Evolutionary conservation across 2,797 vertebrate genomes (phyloP).

Genomic region (Mus caroli): DNA sequence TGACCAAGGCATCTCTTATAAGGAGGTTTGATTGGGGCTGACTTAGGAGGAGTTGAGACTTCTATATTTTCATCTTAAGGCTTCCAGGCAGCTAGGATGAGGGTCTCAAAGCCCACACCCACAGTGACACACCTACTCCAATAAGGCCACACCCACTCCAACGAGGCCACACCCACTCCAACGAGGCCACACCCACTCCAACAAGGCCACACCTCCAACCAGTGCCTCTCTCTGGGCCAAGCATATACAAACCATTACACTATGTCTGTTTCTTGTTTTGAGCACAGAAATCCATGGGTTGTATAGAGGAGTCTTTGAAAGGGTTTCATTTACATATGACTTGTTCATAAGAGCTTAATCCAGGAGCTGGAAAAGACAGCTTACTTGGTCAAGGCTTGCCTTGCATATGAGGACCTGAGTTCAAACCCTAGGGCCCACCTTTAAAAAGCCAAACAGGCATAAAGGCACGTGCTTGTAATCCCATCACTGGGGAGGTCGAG

Average conservation of each 20-base stretch:
- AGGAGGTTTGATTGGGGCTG: background rate
- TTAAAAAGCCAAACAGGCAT: background rate
- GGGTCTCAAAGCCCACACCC: background rate
- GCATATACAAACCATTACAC: background rate
- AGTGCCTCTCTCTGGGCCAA: background rate
- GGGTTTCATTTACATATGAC: background rate
- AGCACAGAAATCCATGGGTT: rapidly evolving
- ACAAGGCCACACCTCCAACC: background rate
- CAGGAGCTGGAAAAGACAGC: background rate
- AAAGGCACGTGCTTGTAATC: background rate
- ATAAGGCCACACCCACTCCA: background rate
- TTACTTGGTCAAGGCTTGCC: background rate
- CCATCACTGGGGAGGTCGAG: background rate
- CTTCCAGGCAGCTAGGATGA: background rate
- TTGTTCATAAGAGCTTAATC: background rate
- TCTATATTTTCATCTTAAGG: background rate
- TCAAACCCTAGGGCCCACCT: background rate
- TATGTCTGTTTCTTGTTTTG: background rate
- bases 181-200: background rate
- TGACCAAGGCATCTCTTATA: background rate
- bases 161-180: background rate
- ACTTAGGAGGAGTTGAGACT: background rate
- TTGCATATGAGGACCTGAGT: background rate
- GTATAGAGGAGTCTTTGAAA: background rate
- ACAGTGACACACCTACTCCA: background rate